phyloP scores from a whole-genome alignment of 1,140 invertebrate genomes.

The Musca domestica region DNA sequence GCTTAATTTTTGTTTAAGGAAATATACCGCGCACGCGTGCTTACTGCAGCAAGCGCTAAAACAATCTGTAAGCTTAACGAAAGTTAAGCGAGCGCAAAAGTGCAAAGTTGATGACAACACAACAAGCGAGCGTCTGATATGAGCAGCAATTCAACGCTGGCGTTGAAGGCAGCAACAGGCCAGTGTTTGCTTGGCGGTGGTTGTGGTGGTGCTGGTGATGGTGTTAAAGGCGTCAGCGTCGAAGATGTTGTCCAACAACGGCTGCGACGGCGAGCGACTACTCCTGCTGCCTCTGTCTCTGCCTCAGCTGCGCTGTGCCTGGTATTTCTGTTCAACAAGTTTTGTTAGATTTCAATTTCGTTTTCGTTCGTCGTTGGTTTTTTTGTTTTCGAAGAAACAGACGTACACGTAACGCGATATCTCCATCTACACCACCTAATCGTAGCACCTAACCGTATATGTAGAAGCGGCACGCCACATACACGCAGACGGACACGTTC shows the following conservation, averaged over 20 bases:
- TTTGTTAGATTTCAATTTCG: slow-evolving; percentile 16
- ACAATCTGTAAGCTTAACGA: slow-evolving; percentile 15
- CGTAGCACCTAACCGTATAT: too few species aligned
- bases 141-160: not conserved
- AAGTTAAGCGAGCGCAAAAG: slow-evolving; percentile 24
- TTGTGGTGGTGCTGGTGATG: not conserved
- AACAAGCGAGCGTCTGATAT: not conserved
- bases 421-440: too few species aligned
- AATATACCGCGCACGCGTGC: slow-evolving; percentile 18
- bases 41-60: slow-evolving; percentile 11
- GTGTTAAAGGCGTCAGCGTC: not conserved
- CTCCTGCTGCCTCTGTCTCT: not conserved
- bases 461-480: not conserved
- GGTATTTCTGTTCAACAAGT: slow-evolving; percentile 1
- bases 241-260: not conserved
- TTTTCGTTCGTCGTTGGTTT: not conserved
- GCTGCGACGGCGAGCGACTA: not conserved
- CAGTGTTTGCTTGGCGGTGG: not conserved
- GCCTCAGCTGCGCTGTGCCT: not conserved
- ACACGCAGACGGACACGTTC: not conserved
- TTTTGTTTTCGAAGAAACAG: too few species aligned
- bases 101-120: slow-evolving; percentile 25
- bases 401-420: too few species aligned
- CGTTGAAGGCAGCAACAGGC: not conserved
- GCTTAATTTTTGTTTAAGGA: too few species aligned